These are phyloP conservation scores for Verasper variegatus DNA, from an alignment of 2,113 vertebrate species.

Conservation along the genomic window DNA sequence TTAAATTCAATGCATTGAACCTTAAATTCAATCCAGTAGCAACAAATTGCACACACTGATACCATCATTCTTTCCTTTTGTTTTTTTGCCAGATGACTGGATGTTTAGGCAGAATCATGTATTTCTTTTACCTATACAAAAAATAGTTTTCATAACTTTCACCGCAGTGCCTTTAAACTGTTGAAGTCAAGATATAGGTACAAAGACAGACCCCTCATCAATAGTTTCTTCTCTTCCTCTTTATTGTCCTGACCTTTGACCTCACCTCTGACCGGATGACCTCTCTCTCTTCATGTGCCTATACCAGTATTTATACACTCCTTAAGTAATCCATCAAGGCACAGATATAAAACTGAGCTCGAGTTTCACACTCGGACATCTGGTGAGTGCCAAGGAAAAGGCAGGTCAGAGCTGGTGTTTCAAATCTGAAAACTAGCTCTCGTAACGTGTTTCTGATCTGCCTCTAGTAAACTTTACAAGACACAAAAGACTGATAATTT, in stretches of 20 bases:
- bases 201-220: slow-evolving; percentile 1
- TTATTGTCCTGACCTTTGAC: slow-evolving; percentile 34
- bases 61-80: too few species aligned
- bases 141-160: neutral
- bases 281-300: slow-evolving; percentile 2
- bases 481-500: slow-evolving; percentile 37
- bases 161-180: neutral
- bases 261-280: slow-evolving; percentile 24
- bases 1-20: too few species aligned
- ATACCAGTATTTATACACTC: neutral
- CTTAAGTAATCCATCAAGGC: slow-evolving; percentile 4
- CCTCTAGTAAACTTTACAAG: slow-evolving; percentile 26
- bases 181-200: neutral
- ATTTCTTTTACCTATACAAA: too few species aligned
- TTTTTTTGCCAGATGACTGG: too few species aligned
- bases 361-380: slow-evolving; percentile 71
- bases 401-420: slow-evolving; percentile 26
- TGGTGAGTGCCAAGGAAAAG: slow-evolving; percentile 40
- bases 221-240: slow-evolving; percentile 7
- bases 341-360: slow-evolving; percentile 15
- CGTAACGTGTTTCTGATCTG: slow-evolving; percentile 7
- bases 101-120: neutral
- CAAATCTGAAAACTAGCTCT: slow-evolving; percentile 44
- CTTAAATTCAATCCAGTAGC: too few species aligned
- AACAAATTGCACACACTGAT: too few species aligned